These are phyloP conservation scores for Climacteris rufus DNA, from an alignment of 2,113 vertebrate genomes.

Conservation along the genomic window DNA sequence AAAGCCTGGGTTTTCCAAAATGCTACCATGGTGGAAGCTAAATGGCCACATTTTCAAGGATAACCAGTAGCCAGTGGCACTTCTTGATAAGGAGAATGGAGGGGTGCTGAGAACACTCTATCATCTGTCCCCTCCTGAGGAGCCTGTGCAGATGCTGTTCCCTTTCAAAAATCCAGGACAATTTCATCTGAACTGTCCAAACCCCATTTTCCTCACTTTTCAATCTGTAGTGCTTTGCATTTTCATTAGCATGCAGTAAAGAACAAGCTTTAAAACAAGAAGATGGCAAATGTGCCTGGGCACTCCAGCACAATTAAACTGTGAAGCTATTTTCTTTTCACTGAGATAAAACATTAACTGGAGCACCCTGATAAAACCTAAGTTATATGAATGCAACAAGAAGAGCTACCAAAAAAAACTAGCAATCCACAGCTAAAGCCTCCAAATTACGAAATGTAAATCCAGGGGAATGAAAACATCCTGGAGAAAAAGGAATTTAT, in stretches of 20 bases:
- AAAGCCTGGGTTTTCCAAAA: not conserved
- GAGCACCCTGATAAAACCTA: constrained; percentile 23
- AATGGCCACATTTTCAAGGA: not conserved
- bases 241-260: not conserved
- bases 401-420: not conserved
- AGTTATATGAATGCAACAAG: not conserved
- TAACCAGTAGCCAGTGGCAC: not conserved
- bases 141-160: not conserved
- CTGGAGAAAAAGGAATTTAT: not conserved
- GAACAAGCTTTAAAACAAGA: constrained; percentile 26
- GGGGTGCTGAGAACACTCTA: not conserved
- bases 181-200: not conserved
- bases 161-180: not conserved
- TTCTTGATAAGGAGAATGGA: not conserved
- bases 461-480: constrained; percentile 17
- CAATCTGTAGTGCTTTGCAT: not conserved
- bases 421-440: not conserved
- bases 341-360: constrained; percentile 14
- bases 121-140: not conserved
- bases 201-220: not conserved
- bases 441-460: constrained; percentile 31
- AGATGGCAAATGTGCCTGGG: not conserved
- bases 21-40: not conserved
- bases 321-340: constrained; percentile 17
- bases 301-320: constrained; percentile 27